Evolutionary conservation across 2,113 vertebrate species (phyloP), one percentile per base, ranked within the genome.

Genomic region (Sclerurus mexicanus): DNA sequence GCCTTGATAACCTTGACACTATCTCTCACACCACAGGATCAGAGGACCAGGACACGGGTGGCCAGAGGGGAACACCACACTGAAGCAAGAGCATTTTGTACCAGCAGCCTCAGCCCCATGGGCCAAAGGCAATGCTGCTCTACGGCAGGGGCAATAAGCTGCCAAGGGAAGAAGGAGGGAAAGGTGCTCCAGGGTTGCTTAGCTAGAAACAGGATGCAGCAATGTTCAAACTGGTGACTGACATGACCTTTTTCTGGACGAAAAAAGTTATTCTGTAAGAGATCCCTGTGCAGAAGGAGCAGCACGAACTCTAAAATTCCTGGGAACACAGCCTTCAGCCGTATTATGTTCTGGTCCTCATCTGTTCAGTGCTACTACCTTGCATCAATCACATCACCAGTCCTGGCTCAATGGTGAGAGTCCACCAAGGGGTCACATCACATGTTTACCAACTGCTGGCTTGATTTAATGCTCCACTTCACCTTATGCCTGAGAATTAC

Each of bases 61-160:
- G 17, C 23, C 0, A 0, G 33, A 59, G 7, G 23, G 27, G 30
- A 93, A 42, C 58, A 31, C 7, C 47, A 40, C 31, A 3, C 3
- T 5, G 28, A 50, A 79, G 49, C 13, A 37, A 12, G 20, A 3
- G 12, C 18, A 6, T 52, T 28, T 16, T 35, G 55, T 37, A 87
- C 5, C 44, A 31, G 39, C 44, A 44, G 18, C 35, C 8, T 30
- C 47, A 87, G 74, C 30, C 31, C 28, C 23, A 13, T 1, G 1
- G 53, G 71, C 39, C 53, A 79, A 72, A 81, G 31, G 35, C 10
- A 73, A 6, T 0, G 0, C 8, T 62, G 46, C 23, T 63, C 33
- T 30, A 17, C 0, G 1, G 33, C 25, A 19, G 9, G 13, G 27
- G 27, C 33, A 82, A 23, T 5, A 44, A 53, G 25, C n/a, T 28